phyloP scores from a whole-genome alignment of 2,888 invertebrate genomes.

The Cantharis flavilabris region DNA sequence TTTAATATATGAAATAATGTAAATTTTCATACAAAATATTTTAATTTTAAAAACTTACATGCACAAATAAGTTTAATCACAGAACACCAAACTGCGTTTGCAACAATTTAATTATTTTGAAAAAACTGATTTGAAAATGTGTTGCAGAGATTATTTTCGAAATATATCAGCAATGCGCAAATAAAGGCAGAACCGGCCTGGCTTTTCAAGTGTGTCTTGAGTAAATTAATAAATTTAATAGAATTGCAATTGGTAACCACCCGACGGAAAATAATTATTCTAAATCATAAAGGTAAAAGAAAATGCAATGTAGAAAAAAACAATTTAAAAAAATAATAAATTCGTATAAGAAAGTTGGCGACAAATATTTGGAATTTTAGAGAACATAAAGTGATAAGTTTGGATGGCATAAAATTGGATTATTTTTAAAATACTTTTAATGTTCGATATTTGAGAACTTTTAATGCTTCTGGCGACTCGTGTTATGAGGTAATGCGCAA shows the following conservation, averaged over 20 bases:
- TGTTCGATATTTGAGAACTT: conserved; percentile 15
- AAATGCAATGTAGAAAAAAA: background rate
- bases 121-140: background rate
- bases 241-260: background rate
- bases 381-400: background rate
- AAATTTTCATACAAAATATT: background rate
- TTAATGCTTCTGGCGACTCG: conserved; percentile 27
- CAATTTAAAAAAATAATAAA: background rate
- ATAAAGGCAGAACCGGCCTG: background rate
- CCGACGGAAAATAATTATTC: background rate
- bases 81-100: background rate
- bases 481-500: conserved; percentile 46
- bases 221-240: background rate
- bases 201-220: background rate
- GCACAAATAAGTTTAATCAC: background rate
- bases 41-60: background rate
- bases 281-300: background rate
- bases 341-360: background rate
- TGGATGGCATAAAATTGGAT: background rate
- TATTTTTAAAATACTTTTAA: background rate
- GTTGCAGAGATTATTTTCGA: background rate
- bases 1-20: background rate
- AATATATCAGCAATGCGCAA: background rate
- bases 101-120: background rate
- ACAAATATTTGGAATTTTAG: background rate